Percentiles rank a stretch among this genome's conserved stretches.
These are phyloP conservation scores for Andrena fulva DNA, from an alignment of 2,888 invertebrate species.

Conservation along the genomic window DNA sequence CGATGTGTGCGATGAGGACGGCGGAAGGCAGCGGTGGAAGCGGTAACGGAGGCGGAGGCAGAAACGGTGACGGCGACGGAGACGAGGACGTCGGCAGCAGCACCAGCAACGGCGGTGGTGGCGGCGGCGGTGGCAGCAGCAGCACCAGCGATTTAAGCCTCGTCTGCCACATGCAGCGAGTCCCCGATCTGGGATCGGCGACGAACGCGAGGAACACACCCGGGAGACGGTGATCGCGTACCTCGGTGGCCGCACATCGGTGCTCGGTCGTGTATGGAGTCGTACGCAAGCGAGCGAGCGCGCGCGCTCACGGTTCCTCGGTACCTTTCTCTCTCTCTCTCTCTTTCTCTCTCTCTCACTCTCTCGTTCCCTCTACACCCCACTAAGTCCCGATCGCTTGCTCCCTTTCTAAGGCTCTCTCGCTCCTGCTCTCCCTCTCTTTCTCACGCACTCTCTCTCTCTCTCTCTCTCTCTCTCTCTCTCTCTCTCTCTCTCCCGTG, in stretches of 20 bases:
- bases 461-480: slow-evolving; percentile 30
- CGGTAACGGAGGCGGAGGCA: slow-evolving; percentile 6
- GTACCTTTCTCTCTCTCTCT: slow-evolving; percentile 31
- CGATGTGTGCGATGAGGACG: slow-evolving; percentile 49
- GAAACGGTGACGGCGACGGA: slow-evolving; percentile 9
- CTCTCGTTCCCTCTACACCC: slow-evolving; percentile 21
- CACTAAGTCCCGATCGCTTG: slow-evolving; percentile 22
- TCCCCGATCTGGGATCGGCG: slow-evolving; percentile 57
- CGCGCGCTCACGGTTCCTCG: slow-evolving; percentile 57
- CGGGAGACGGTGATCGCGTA: slow-evolving; percentile 69
- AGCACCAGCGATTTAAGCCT: slow-evolving; percentile 49
- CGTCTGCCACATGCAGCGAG: slow-evolving; percentile 53
- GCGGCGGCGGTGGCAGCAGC: slow-evolving; percentile 16
- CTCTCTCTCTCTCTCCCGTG: slow-evolving; percentile 27
- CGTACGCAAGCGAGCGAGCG: slow-evolving; percentile 45
- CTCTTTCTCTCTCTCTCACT: slow-evolving; percentile 19
- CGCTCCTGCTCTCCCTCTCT: slow-evolving; percentile 29
- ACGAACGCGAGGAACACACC: slow-evolving; percentile 61
- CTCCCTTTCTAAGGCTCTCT: not conserved
- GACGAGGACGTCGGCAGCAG: slow-evolving; percentile 18
- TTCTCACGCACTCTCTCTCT: slow-evolving; percentile 15
- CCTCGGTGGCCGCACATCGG: slow-evolving; percentile 69
- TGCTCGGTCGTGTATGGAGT: slow-evolving; percentile 45
- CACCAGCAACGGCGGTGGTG: slow-evolving; percentile 20
- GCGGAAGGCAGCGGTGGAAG: slow-evolving; percentile 14